Conservation (phyloP, 2,797 vertebrate species). For the Glyptemys insculpta region DNA sequence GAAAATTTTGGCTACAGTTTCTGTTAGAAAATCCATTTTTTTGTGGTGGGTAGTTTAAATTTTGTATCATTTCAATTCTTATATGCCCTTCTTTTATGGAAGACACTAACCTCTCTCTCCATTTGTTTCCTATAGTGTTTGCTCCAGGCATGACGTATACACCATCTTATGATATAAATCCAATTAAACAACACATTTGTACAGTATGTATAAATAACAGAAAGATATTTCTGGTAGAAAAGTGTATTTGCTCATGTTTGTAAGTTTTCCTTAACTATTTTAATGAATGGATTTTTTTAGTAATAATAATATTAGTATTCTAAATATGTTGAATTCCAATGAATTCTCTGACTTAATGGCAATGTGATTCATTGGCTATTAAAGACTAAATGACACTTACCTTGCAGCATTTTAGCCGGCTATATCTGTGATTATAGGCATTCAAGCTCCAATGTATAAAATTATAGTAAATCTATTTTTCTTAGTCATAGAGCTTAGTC, state of each 20-base stretch:
- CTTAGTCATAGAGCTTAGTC: constrained; percentile 4
- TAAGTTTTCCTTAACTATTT: not conserved
- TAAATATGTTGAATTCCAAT: not conserved
- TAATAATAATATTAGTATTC: not conserved
- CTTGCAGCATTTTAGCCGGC: constrained; percentile 53
- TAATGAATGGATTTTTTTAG: not conserved
- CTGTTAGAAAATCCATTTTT: not conserved
- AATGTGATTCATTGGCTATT: constrained; percentile 49
- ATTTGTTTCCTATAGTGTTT: not conserved
- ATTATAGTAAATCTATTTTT: constrained; percentile 58
- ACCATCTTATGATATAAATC: not conserved
- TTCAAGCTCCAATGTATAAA: constrained; percentile 60
- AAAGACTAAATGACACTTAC: constrained; percentile 54
- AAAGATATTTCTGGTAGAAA: not conserved
- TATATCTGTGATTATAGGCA: constrained; percentile 43
- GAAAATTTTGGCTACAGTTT: not conserved
- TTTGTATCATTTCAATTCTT: not conserved
- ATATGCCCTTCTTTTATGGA: not conserved
- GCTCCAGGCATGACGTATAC: not conserved
- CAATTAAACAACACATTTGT: not conserved
- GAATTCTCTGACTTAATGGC: not conserved
- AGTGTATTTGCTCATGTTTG: not conserved
- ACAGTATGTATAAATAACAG: not conserved
- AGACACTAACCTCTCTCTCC: not conserved
- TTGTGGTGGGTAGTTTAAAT: not conserved